Evolutionary conservation across 2,888 invertebrate species (phyloP).

Genomic region (Scrobipalpa costella): DNA sequence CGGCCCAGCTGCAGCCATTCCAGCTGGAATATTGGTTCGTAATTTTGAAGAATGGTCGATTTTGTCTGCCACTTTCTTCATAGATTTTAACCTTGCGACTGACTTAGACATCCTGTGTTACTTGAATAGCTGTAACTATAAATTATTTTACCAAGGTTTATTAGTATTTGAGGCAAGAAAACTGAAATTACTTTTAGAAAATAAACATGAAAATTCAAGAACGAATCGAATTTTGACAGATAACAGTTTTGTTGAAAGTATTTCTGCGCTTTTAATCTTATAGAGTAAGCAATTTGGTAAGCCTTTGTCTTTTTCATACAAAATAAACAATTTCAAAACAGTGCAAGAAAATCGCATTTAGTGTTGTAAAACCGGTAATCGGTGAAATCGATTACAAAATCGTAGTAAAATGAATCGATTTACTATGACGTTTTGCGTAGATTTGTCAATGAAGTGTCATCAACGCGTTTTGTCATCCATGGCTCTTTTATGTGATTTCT

Average conservation of each 20-base stretch:
- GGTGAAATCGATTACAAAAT: background rate
- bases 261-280: background rate
- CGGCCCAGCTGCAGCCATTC: constrained; percentile 95
- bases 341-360: background rate
- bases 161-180: background rate
- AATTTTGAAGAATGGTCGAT: constrained; percentile 89
- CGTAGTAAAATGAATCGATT: background rate
- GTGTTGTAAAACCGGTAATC: constrained; percentile 4
- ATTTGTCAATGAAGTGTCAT: constrained; percentile 19
- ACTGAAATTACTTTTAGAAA: background rate
- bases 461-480: constrained; percentile 20
- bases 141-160: too few species aligned
- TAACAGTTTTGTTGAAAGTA: background rate
- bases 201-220: background rate
- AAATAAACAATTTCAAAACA: background rate
- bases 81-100: constrained; percentile 83
- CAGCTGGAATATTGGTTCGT: constrained; percentile 92
- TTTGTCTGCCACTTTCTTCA: constrained; percentile 87
- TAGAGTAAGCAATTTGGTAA: background rate
- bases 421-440: background rate
- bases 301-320: background rate
- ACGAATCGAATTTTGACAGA: background rate
- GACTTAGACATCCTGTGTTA: constrained; percentile 85
- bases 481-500: constrained; percentile 16
- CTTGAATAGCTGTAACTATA: background rate